A percentile compares a stretch with the other conserved stretches of the same genome.
Conservation (phyloP, 2,113 vertebrate genomes). For the Ammodramus savannarum region DNA sequence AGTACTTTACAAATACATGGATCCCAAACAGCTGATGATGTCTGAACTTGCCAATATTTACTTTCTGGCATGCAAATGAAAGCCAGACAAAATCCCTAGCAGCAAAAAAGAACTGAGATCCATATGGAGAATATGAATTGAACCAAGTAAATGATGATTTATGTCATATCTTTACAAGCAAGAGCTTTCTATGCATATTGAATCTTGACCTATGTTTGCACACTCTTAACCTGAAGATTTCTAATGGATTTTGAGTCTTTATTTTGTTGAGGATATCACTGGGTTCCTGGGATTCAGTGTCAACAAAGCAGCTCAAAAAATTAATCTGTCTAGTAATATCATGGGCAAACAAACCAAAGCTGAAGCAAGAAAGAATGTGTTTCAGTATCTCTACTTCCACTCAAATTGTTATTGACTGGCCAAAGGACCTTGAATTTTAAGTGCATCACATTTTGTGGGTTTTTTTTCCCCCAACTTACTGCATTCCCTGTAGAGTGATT, state of each 20-base stretch:
- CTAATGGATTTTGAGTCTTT: not conserved
- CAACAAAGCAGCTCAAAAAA: not conserved
- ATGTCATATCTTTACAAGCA: not conserved
- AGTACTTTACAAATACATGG: not conserved
- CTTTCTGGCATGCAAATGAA: not conserved
- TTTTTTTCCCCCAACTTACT: fast-evolving
- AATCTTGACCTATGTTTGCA: not conserved
- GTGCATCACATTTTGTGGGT: not conserved
- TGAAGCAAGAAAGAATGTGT: not conserved
- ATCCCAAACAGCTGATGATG: not conserved
- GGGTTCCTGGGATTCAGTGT: not conserved
- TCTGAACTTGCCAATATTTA: not conserved
- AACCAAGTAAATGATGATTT: not conserved
- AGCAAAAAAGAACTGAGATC: not conserved
- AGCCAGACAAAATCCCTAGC: not conserved
- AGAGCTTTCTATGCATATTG: not conserved
- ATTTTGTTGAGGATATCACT: not conserved
- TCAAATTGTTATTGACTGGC: not conserved
- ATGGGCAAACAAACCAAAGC: not conserved
- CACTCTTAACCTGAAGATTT: not conserved
- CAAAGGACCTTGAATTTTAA: not conserved
- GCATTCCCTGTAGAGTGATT: not conserved
- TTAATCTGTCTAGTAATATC: not conserved
- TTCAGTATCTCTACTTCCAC: not conserved
- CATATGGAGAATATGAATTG: not conserved